A percentile compares a stretch with the other conserved stretches of the same genome.
These are phyloP conservation scores for Peucedramus taeniatus DNA, from an alignment of 2,113 vertebrate genomes.

Conservation along the genomic window DNA sequence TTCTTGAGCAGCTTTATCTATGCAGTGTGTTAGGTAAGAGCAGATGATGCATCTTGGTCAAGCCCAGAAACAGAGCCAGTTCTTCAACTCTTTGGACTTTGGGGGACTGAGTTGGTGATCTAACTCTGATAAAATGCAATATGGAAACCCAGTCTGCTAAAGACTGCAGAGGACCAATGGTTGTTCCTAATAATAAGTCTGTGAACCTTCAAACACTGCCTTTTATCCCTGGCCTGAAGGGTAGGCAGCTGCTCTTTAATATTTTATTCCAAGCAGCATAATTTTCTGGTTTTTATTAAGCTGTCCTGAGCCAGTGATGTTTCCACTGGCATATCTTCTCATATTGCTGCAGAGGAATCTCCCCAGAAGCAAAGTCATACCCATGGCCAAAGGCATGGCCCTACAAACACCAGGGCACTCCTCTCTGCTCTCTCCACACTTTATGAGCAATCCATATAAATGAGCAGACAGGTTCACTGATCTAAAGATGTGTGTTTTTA, in stretches of 20 bases:
- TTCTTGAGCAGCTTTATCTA: not conserved
- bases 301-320: not conserved
- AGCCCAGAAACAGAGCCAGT: not conserved
- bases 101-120: not conserved
- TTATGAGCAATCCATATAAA: not conserved
- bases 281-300: not conserved
- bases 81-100: not conserved
- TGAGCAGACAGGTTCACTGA: not conserved
- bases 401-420: not conserved
- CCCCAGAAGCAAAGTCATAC: not conserved
- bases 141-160: not conserved
- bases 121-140: fast-evolving
- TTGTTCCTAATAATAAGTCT: not conserved
- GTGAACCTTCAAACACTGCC: not conserved
- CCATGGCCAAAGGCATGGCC: not conserved
- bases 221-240: not conserved
- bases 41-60: not conserved
- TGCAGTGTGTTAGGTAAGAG: not conserved
- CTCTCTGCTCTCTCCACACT: not conserved
- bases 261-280: not conserved
- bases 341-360: not conserved
- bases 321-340: not conserved
- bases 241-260: not conserved
- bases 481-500: not conserved
- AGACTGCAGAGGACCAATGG: not conserved